phyloP scores from a whole-genome alignment of 2,113 vertebrate genomes.

The Quiscalus mexicanus region DNA sequence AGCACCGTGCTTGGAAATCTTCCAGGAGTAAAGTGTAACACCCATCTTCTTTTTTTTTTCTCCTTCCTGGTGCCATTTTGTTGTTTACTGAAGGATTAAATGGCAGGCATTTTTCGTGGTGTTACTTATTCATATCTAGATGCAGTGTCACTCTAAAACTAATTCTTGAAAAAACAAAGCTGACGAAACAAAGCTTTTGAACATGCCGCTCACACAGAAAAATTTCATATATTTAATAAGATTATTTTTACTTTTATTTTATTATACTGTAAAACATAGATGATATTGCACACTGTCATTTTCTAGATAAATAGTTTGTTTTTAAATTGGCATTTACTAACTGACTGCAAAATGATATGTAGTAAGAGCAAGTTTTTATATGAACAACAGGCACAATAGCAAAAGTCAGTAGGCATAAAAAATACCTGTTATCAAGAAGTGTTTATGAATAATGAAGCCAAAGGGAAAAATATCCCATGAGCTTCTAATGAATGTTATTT shows the following conservation, averaged over 20 bases:
- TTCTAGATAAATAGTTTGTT: not conserved
- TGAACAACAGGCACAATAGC: not conserved
- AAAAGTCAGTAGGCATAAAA: not conserved
- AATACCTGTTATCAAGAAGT: not conserved
- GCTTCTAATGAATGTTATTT: not conserved
- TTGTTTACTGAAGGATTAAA: not conserved
- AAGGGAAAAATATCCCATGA: not conserved
- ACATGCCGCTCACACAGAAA: not conserved
- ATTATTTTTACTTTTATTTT: not conserved
- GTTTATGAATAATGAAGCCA: not conserved
- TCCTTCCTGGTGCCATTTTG: not conserved
- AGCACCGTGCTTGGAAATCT: not conserved
- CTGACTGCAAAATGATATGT: not conserved
- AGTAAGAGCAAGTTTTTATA: not conserved
- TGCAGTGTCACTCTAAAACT: not conserved
- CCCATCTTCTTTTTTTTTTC: rapidly evolving
- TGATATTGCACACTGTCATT: not conserved
- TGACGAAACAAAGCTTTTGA: not conserved
- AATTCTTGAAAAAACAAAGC: not conserved
- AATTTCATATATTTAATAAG: not conserved
- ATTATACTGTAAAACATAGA: not conserved
- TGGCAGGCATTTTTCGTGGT: not conserved
- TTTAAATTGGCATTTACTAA: not conserved
- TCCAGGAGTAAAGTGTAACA: not conserved
- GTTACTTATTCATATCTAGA: not conserved